These are phyloP conservation scores for Hipposideros larvatus DNA, from an alignment of 2,797 vertebrate species.

Conservation along the genomic window DNA sequence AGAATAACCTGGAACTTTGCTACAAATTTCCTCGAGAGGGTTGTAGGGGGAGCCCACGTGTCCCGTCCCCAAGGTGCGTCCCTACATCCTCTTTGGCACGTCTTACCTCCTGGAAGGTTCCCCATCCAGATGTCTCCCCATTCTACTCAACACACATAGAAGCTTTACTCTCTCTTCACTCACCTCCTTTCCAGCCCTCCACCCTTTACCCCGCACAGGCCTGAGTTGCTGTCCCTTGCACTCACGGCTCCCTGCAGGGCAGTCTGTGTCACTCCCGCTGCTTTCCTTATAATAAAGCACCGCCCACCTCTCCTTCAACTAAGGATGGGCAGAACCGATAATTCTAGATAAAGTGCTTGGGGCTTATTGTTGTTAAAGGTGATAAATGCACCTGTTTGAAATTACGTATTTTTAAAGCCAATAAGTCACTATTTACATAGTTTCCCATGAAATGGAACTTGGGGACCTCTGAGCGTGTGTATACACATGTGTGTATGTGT, in stretches of 20 bases:
- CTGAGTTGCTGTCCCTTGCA: not conserved
- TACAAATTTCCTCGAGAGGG: not conserved
- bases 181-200: not conserved
- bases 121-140: too few species aligned
- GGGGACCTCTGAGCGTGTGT: not conserved
- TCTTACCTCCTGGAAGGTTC: not conserved
- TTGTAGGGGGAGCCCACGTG: fast-evolving
- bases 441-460: not conserved
- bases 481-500: not conserved
- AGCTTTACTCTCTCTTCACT: fast-evolving
- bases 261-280: not conserved
- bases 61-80: not conserved
- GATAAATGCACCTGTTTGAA: not conserved
- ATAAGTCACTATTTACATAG: not conserved
- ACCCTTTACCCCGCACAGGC: not conserved
- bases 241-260: not conserved
- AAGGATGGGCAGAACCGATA: not conserved
- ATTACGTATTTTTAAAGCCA: not conserved
- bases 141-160: not conserved
- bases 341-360: not conserved
- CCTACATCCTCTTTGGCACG: not conserved
- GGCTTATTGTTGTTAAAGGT: not conserved
- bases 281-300: not conserved
- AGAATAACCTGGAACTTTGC: not conserved
- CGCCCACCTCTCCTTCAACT: not conserved